Base-by-base conservation (phyloP, 2,113 vertebrate species). In the Hippolais icterina region DNA sequence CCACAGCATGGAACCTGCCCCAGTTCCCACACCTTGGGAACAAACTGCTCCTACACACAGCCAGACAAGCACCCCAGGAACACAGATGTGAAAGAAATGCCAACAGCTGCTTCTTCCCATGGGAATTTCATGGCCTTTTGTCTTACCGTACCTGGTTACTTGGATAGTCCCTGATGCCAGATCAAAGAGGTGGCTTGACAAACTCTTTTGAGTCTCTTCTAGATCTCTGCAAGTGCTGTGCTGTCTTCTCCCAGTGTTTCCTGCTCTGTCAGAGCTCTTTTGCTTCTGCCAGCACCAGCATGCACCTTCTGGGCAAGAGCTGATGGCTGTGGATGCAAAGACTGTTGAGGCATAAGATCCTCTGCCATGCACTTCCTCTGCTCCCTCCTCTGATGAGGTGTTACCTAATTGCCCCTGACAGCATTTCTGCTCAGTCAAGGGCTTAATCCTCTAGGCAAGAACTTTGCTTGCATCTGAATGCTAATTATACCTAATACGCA, bases 401-500 rank as follows among this genome's bases (percentile, higher is more conserved):
- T 93, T 95, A 95, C 31, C 44, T 96, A 96, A 97, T 96, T 79
- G 49, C 15, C 44, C 66, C 81, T 93, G 96, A 87, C 95, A 95
- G 74, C 23, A 46, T 65, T 93, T 86, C 59, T 96, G 60, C 69
- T 93, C 80, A 65, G 39, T 46, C 66, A 39, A 72, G 69, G 54
- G 72, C 72, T 92, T 97, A 96, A 97, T 96, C 94, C 78, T 65
- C 31, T 66, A 93, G 63, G 87, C 94, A 96, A 94, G 61, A 87
- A 59, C 78, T 81, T 95, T 97, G 71, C 93, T 93, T 94, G 70
- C 53, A 7, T 95, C 41, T 5, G 5, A 89, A 87, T 92, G 89
- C 71, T 97, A 97, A 97, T 97, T 97, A 97, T 97, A 97, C 72
- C 70, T 96, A 96, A 96, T 95, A 44, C 70, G 4, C 1, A 1